Evolutionary conservation across 2,888 invertebrate genomes (phyloP).

Genomic region (Schizaphis graminum): DNA sequence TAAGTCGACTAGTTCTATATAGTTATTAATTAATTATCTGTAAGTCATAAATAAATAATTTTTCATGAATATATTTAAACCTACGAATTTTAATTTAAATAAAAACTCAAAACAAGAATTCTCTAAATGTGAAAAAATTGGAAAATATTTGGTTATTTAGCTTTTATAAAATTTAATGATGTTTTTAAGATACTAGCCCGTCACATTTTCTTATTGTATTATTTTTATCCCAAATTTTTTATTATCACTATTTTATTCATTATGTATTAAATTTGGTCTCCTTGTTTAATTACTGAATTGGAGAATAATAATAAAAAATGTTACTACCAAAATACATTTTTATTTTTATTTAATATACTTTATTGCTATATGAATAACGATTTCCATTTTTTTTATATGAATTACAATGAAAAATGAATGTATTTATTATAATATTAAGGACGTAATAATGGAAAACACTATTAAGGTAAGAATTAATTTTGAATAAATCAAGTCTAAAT

Average conservation of each 20-base stretch:
- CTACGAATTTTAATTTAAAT: neutral
- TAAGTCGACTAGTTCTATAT: neutral
- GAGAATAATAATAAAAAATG: neutral
- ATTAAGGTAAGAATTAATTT: neutral
- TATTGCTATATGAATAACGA: neutral
- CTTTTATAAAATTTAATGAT: neutral
- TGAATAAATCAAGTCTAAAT: neutral
- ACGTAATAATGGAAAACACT: neutral
- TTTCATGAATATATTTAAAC: neutral
- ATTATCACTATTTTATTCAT: neutral
- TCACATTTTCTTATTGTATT: neutral
- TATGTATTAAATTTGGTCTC: neutral
- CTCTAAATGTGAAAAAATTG: neutral
- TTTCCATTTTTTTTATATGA: neutral
- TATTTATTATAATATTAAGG: neutral
- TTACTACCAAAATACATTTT: neutral
- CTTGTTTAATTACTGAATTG: neutral
- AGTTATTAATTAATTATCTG: neutral
- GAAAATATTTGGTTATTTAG: neutral
- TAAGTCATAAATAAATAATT: neutral
- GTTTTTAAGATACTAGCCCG: neutral
- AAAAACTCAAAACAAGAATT: neutral
- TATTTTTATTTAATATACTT: neutral
- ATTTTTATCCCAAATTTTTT: neutral
- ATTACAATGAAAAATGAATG: neutral